These are phyloP conservation scores for Schizaphis graminum DNA, from an alignment of 2,888 invertebrate species.

Conservation along the genomic window DNA sequence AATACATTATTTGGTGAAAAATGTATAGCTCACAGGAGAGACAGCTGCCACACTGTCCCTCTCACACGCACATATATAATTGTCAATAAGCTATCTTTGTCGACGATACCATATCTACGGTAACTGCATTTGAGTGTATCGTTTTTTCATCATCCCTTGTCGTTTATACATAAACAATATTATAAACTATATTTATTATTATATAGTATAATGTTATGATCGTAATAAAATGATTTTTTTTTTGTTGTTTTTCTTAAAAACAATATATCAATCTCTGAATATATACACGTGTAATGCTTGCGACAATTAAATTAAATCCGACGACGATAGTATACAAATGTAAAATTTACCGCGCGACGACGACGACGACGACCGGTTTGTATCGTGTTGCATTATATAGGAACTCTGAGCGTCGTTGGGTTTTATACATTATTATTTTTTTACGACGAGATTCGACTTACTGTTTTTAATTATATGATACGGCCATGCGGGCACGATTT, in stretches of 20 bases:
- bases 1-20: background rate
- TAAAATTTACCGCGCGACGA: background rate
- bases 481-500: background rate
- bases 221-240: background rate
- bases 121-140: background rate
- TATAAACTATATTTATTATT: background rate
- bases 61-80: background rate
- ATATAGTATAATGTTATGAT: background rate
- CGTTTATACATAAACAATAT: background rate
- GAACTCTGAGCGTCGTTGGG: background rate
- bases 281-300: slow-evolving; percentile 9
- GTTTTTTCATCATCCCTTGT: background rate
- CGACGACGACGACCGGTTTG: slow-evolving; percentile 18
- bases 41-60: background rate
- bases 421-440: background rate
- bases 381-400: background rate
- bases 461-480: background rate
- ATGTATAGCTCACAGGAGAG: background rate
- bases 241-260: background rate
- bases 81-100: background rate
- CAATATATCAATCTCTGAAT: background rate
- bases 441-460: slow-evolving; percentile 16
- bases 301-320: slow-evolving; percentile 27
- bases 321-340: background rate
- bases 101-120: background rate